Evolutionary conservation across 2,113 vertebrate genomes (phyloP).

Genomic region (Limanda limanda): DNA sequence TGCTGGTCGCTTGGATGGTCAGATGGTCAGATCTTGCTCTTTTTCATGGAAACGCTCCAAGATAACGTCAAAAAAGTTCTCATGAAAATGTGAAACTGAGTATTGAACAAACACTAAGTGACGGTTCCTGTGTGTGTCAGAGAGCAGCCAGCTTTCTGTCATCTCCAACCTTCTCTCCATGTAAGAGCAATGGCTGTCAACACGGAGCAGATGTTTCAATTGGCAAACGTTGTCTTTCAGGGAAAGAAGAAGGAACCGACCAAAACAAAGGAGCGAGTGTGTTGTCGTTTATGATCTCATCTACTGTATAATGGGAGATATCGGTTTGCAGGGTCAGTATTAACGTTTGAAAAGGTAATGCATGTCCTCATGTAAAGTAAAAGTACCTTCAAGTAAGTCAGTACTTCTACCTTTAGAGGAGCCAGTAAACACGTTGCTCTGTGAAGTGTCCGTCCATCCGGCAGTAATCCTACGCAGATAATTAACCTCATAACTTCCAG

Average conservation of each 20-base stretch:
- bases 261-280: too few relatives aligned
- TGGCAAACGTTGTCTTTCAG: not conserved
- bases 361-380: too few relatives aligned
- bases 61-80: not conserved
- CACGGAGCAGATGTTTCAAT: not conserved
- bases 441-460: not conserved
- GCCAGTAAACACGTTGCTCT: not conserved
- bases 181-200: not conserved
- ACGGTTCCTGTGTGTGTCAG: too few relatives aligned
- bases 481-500: conserved; percentile 25
- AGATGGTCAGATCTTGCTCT: not conserved
- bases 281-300: not conserved
- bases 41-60: not conserved
- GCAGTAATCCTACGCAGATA: not conserved
- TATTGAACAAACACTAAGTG: not conserved
- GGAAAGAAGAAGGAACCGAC: too few relatives aligned
- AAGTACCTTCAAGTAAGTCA: too few relatives aligned
- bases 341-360: not conserved
- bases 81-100: not conserved
- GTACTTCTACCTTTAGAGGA: too few relatives aligned
- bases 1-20: too few relatives aligned
- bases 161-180: not conserved
- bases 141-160: conserved; percentile 10
- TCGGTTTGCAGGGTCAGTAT: not conserved
- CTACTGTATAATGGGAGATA: not conserved